Evolutionary conservation across 2,797 vertebrate species (phyloP).

Genomic region (Microcaecilia unicolor): DNA sequence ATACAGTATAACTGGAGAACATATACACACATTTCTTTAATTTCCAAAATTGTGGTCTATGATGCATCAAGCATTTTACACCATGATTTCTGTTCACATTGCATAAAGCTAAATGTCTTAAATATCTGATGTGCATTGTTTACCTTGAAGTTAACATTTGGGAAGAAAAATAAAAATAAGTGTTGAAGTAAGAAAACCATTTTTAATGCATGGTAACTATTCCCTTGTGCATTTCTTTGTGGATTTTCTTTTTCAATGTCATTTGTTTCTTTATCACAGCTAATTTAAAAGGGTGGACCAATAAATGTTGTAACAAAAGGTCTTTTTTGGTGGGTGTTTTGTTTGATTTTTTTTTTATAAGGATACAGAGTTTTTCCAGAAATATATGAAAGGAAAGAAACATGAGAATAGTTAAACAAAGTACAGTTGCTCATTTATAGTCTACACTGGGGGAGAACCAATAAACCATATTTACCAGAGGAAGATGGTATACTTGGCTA

Average conservation of each 20-base stretch:
- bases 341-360: too few species aligned
- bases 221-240: conserved; percentile 47
- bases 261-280: conserved; percentile 50
- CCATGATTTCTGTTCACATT: conserved; percentile 31
- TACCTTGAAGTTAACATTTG: conserved; percentile 44
- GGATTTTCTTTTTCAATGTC: conserved; percentile 23
- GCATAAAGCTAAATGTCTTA: conserved; percentile 35
- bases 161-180: too few species aligned
- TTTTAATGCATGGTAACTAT: conserved; percentile 49
- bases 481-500: too few species aligned
- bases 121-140: conserved; percentile 41
- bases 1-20: conserved; percentile 9
- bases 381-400: too few species aligned
- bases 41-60: conserved; percentile 19
- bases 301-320: conserved; percentile 53
- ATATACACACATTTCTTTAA: conserved; percentile 10
- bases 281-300: conserved; percentile 58
- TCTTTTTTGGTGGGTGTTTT: too few species aligned
- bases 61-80: conserved; percentile 36
- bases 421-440: too few species aligned
- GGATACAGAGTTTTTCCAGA: too few species aligned
- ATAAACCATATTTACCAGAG: too few species aligned
- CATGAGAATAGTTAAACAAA: too few species aligned
- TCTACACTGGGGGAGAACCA: too few species aligned
- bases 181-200: conserved; percentile 45